A percentile compares a stretch with the other conserved stretches of the same genome.
These are phyloP conservation scores for Eupithecia abbreviata DNA, from an alignment of 2,888 invertebrate genomes.

Conservation along the genomic window DNA sequence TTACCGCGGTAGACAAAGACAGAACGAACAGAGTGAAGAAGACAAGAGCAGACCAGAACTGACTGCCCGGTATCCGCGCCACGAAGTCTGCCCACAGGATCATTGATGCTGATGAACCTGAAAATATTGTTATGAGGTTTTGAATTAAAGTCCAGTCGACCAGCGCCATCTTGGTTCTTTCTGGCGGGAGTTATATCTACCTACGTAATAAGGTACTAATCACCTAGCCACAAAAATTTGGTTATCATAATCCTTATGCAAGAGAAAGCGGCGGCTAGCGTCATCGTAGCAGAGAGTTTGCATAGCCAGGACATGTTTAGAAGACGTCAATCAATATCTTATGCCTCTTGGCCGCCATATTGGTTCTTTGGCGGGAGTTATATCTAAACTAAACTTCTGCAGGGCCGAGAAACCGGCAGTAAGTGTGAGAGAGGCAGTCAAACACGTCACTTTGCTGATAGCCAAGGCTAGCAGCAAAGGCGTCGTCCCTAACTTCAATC, in stretches of 20 bases:
- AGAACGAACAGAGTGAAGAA: slow-evolving; percentile 73
- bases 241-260: neutral
- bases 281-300: slow-evolving; percentile 59
- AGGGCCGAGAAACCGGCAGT: slow-evolving; percentile 72
- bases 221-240: neutral
- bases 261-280: slow-evolving; percentile 59
- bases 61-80: slow-evolving; percentile 72
- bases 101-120: slow-evolving; percentile 68
- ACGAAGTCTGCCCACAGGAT: slow-evolving; percentile 76
- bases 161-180: neutral
- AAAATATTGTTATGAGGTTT: slow-evolving; percentile 21
- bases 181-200: neutral
- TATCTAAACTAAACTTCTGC: no score
- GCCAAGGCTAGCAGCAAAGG: no score
- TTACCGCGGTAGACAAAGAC: slow-evolving; percentile 68
- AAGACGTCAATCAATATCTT: slow-evolving; percentile 56
- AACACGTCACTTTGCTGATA: no score
- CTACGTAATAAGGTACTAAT: neutral
- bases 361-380: neutral
- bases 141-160: neutral
- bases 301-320: slow-evolving; percentile 52
- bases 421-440: slow-evolving; percentile 61
- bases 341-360: slow-evolving; percentile 39
- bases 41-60: slow-evolving; percentile 74
- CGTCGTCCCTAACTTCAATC: slow-evolving; percentile 54